Base-by-base conservation (phyloP, 2,797 vertebrate species). In the Peromyscus melanophrys region DNA sequence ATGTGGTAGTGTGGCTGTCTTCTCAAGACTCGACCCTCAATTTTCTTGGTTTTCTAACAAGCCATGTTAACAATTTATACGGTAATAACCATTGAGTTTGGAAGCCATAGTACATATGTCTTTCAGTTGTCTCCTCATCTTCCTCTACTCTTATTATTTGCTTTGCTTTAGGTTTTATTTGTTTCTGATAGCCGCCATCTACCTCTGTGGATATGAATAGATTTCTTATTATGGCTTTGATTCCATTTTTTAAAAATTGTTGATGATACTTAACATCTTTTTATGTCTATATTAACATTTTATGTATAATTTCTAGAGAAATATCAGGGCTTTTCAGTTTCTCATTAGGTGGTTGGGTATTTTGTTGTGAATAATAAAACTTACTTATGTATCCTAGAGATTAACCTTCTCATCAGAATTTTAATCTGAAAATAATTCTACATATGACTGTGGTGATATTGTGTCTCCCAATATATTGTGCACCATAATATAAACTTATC, bases 31-130 rank as follows among this genome's bases (percentile, higher is more conserved):
- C 16, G 13, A 0, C 13, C 46, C 40, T 78, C 25, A 69, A 17
- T 49, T 61, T 43, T 76, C 23, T 52, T 27, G 19, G 14, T 17
- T 52, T 75, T 19, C 8, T 46, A 13, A 73, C 11, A 61, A 46
- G 25, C 13, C 4, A 0, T 25, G 43, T 10, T 46, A 2, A 40
- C 49, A 13, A 8, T 37, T 81, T 40, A 61, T 34, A 12, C 34
- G 31, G 8, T 16, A 71, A 59, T 71, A 59, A 40, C 25, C 19
- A 27, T 71, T 49, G 80, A 49, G 87, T 49, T 88, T 87, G 57
- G 31, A 49, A 7, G 21, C 10, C 46, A 46, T 10, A 43, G 27
- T 49, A 0, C 8, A 6, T 19, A n/a, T 34, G 1, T 4, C 1
- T 61, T 81, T 13, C 4, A 46, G 14, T 17, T 43, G 43, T 77